Evolutionary conservation across 2,888 invertebrate genomes (phyloP).

Genomic region (Prosopocoilus inquinatus): DNA sequence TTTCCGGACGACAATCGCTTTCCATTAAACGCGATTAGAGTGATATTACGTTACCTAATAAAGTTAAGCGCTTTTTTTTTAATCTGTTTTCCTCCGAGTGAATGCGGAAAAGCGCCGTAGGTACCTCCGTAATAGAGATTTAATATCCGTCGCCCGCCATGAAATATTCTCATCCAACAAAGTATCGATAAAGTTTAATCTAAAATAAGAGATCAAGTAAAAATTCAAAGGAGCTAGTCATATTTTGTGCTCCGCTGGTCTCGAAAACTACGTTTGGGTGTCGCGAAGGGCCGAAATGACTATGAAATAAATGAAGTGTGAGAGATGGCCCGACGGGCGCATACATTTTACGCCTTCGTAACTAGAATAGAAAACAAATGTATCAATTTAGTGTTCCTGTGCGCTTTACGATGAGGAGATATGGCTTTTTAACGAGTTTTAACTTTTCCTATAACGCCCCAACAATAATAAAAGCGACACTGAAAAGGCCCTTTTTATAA

Average conservation of each 20-base stretch:
- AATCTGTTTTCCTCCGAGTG: too few species aligned
- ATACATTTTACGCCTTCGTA: conserved; percentile 43
- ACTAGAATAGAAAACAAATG: conserved; percentile 41
- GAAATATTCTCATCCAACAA: neutral
- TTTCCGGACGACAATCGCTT: too few species aligned
- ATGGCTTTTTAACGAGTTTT: conserved; percentile 36
- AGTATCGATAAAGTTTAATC: conserved; percentile 22
- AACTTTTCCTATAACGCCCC: conserved; percentile 26
- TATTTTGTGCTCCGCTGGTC: conserved; percentile 49
- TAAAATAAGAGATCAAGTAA: conserved; percentile 31
- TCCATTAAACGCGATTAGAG: too few species aligned
- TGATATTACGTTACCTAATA: too few species aligned
- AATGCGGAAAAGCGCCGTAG: too few species aligned
- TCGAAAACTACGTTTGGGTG: conserved; percentile 47
- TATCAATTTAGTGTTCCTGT: conserved; percentile 40
- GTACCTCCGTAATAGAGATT: neutral
- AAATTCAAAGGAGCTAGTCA: conserved; percentile 43
- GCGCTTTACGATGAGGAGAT: conserved; percentile 25
- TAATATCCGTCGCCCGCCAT: neutral
- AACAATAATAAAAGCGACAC: conserved; percentile 27
- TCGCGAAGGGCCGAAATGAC: conserved; percentile 38
- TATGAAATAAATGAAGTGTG: conserved; percentile 48
- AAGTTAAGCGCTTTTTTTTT: too few species aligned
- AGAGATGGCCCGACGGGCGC: conserved; percentile 44
- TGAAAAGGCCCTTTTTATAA: conserved; percentile 10